These are phyloP conservation scores for Tragulus kanchil DNA, from an alignment of 2,113 vertebrate genomes.

Conservation along the genomic window DNA sequence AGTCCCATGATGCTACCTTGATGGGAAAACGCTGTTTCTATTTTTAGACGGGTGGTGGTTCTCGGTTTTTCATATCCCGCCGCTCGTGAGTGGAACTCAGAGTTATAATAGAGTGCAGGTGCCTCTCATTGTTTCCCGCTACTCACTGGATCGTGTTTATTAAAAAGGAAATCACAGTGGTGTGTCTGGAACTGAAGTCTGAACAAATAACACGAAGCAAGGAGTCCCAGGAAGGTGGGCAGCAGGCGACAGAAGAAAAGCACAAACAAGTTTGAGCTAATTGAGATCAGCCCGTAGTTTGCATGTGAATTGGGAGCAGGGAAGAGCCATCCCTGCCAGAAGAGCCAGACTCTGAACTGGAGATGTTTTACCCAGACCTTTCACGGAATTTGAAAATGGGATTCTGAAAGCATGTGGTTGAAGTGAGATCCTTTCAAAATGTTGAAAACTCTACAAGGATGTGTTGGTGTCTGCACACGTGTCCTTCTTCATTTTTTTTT, in stretches of 20 bases:
- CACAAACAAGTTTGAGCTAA: slow-evolving; percentile 78
- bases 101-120: slow-evolving; percentile 86
- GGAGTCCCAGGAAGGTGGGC: slow-evolving; percentile 85
- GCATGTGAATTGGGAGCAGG: slow-evolving; percentile 66
- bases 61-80: slow-evolving; percentile 76
- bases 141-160: slow-evolving; percentile 84
- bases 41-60: slow-evolving; percentile 66
- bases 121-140: slow-evolving; percentile 82
- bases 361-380: neutral
- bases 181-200: slow-evolving; percentile 79
- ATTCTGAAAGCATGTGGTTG: neutral
- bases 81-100: slow-evolving; percentile 76
- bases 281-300: slow-evolving; percentile 79
- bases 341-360: slow-evolving; percentile 45
- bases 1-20: slow-evolving; percentile 66
- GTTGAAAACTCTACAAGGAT: neutral
- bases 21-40: slow-evolving; percentile 70
- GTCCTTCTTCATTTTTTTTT: neutral
- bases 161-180: slow-evolving; percentile 85
- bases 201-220: slow-evolving; percentile 74
- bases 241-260: slow-evolving; percentile 69
- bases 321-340: neutral
- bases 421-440: neutral
- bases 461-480: neutral
- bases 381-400: neutral